Base-by-base conservation (phyloP, 2,113 vertebrate genomes). In the Paratilapia polleni region DNA sequence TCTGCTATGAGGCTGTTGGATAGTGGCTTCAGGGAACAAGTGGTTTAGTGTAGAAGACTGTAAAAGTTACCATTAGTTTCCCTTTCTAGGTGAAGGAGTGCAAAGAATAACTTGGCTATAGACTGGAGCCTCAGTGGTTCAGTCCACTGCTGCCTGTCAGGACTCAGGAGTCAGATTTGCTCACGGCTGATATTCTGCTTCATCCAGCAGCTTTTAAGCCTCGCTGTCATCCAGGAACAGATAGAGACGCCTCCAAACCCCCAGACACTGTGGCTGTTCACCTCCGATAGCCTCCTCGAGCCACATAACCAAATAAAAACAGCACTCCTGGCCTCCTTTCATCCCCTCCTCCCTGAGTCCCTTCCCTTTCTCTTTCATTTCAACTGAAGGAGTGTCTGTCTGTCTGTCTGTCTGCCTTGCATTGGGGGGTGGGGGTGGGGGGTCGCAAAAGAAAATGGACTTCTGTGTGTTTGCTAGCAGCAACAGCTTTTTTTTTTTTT, bases 371-470 rank as follows among this genome's bases (percentile, higher is more conserved):
- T 77, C 84, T 84, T 84, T 88, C 82, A 86, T 84, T 82, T 76
- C 80, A 13, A 88, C 84, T 83, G 82, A 86, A 78, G 59, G 82
- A 86, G 79, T 88, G 74, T 86, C 22, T 84, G 60, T 87, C 17
- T 82, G 60, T 84, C 38, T 83, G 59, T 86, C 24, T 80, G 64
- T 88, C 14, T 83, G 76, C 75, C 43, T 49, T 58, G 56, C 36
- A 24, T 24, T 26, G 15, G 43, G 57, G 47, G 43, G 19, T 24
- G 4, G 56, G 13, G 19, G 36, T 8, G 64, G 66, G 78, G 38
- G 7, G 12, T 74, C 89, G 94, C 94, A 91, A 95, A 94, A 95
- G 93, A 95, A 92, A 95, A 92, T 85, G 81, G 85, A 94, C 91
- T 92, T 91, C 91, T 93, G 79, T 92, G 70, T 90, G 93, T 78